Evolutionary conservation across 2,888 invertebrate genomes (phyloP), one percentile per base, ranked within the genome.

Genomic region (Eubasilissa splendida): DNA sequence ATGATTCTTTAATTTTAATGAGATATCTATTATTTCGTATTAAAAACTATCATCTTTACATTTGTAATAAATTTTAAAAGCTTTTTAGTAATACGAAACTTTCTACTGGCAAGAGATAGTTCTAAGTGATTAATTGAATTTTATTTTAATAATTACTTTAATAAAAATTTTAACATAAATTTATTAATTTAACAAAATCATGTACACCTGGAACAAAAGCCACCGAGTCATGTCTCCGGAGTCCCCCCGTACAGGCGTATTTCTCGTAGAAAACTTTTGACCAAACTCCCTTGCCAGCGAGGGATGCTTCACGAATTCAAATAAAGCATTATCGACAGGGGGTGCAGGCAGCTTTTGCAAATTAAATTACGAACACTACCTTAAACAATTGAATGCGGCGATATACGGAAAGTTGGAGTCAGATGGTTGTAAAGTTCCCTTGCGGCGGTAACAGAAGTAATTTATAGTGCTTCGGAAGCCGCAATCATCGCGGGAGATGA

Each of bases 291-390:
- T 63, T 12, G 42, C n/a, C 33, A 11, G 63, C 12, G 9, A 63
- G 42, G 42, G 33, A 63, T 31, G 33, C 63, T 31, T 63, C n/a
- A 31, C 33, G 33, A 12, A 63, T 63, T 33, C 42, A 63, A 63
- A 33, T 63, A 63, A 63, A 63, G 63, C 63, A 63, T 63, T 63
- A 10, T 63, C 31, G 31, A 33, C 12, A 33, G 63, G 33, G 31
- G 31, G 42, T 33, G 33, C 12, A 11, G 33, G 63, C 4, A 63
- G 63, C 63, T 63, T 68, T 50, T 50, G 33, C n/a, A 10, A 52
- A 68, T 68, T 68, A 42, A 66, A 66, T 66, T 66, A 66, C 66
- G 66, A 52, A 42, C 66, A 66, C 42, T n/a, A 42, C 52, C 66
- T 66, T 66, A 66, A 52, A 66, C 52, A 50, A 50, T 66, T 68